Conservation (phyloP, 2,797 vertebrate species). For the Sciurus vulgaris region DNA sequence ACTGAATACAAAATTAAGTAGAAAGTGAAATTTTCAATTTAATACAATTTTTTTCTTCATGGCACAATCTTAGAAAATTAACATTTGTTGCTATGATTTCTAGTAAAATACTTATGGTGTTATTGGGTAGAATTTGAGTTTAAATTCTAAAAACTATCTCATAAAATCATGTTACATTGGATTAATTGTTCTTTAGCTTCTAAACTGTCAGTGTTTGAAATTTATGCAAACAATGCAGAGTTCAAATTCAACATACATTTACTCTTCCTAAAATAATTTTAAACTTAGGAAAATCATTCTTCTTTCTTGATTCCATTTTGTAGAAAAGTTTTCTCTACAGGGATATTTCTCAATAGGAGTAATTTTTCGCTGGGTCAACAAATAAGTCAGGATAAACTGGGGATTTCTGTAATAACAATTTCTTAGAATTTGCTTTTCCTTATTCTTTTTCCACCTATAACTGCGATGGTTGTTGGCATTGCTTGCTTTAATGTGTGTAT, state of each 20-base stretch:
- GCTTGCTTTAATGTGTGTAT: neutral
- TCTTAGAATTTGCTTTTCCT: slow-evolving; percentile 33
- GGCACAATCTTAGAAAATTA: slow-evolving; percentile 72
- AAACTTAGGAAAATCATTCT: neutral
- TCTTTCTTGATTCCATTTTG: neutral
- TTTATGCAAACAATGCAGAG: neutral
- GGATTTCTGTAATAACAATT: neutral
- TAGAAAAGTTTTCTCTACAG: neutral
- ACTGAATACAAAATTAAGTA: neutral
- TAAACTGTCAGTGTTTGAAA: neutral
- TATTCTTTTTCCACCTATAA: neutral
- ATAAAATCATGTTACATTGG: neutral
- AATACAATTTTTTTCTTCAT: slow-evolving; percentile 51
- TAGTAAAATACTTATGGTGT: slow-evolving; percentile 69
- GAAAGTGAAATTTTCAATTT: slow-evolving; percentile 34
- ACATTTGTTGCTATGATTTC: slow-evolving; percentile 28
- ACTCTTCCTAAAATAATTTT: neutral
- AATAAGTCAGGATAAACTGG: neutral
- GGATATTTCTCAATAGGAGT: neutral
- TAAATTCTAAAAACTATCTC: slow-evolving; percentile 11
- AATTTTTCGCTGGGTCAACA: neutral
- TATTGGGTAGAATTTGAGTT: slow-evolving; percentile 39
- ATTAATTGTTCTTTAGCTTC: neutral
- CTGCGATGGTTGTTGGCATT: rapidly evolving
- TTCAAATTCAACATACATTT: neutral